These are phyloP conservation scores for Volucella bombylans DNA, from an alignment of 2,888 invertebrate genomes.

Conservation along the genomic window DNA sequence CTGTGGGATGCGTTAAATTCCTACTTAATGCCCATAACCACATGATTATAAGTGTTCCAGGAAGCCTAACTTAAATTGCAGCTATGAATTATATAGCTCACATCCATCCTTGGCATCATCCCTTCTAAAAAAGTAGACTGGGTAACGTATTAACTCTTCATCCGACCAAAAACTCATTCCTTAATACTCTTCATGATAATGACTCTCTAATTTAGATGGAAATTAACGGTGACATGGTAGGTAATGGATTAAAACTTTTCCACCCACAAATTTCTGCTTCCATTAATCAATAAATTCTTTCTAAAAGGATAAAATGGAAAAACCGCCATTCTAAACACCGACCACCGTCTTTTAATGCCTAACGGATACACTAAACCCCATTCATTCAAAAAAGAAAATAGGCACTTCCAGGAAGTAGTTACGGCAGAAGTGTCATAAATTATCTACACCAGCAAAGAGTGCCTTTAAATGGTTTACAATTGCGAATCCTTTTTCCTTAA, in stretches of 20 bases:
- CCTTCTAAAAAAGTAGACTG: neutral
- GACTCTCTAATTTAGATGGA: constrained; percentile 58
- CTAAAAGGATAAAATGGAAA: constrained; percentile 57
- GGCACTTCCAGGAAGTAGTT: constrained; percentile 65
- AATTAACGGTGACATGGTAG: constrained; percentile 57
- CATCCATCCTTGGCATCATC: neutral
- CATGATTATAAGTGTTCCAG: too few species aligned
- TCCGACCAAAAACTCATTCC: constrained; percentile 21
- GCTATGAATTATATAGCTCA: neutral
- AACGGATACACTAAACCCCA: constrained; percentile 53
- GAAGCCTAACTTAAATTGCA: too few species aligned
- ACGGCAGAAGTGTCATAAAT: constrained; percentile 63
- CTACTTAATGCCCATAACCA: too few species aligned
- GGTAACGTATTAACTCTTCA: constrained; percentile 28
- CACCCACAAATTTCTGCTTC: constrained; percentile 30
- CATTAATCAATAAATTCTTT: constrained; percentile 58
- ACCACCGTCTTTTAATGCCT: constrained; percentile 57
- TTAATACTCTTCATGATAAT: constrained; percentile 44
- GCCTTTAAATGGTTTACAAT: constrained; percentile 56
- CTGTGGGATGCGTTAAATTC: too few species aligned
- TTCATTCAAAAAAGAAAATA: constrained; percentile 50
- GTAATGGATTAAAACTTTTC: constrained; percentile 61
- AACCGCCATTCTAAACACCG: constrained; percentile 28
- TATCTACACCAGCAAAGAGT: constrained; percentile 58
- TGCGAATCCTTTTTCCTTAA: constrained; percentile 32